phyloP scores from a whole-genome alignment of 2,888 invertebrate genomes.

The Leptinotarsa rubiginosa region DNA sequence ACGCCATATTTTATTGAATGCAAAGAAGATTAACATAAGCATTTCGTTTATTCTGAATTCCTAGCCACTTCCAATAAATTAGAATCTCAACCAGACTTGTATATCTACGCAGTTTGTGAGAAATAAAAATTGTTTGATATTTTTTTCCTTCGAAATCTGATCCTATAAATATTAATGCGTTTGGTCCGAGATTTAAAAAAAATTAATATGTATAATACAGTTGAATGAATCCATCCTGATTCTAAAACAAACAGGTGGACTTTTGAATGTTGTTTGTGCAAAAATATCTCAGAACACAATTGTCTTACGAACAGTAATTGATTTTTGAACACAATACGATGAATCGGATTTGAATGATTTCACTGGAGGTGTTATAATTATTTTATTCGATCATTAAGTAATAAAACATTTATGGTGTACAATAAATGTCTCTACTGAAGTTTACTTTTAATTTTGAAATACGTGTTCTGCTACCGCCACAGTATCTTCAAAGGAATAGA shows the following conservation, averaged over 20 bases:
- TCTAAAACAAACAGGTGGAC: neutral
- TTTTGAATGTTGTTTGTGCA: neutral
- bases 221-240: neutral
- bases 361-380: slow-evolving; percentile 23
- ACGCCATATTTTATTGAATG: neutral
- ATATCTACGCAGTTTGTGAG: slow-evolving; percentile 25
- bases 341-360: slow-evolving; percentile 14
- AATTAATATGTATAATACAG: neutral
- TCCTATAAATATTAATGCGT: slow-evolving; percentile 2
- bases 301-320: too few species aligned
- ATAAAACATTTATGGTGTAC: slow-evolving; percentile 36
- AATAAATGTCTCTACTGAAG: slow-evolving; percentile 28
- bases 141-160: slow-evolving; percentile 10
- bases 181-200: neutral
- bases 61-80: slow-evolving; percentile 39
- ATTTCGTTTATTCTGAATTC: slow-evolving; percentile 45
- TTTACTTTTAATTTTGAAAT: slow-evolving; percentile 26
- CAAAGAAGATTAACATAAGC: slow-evolving; percentile 44
- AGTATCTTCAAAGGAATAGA: slow-evolving; percentile 2
- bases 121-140: slow-evolving; percentile 23
- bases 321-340: neutral
- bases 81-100: slow-evolving; percentile 36
- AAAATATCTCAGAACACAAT: neutral
- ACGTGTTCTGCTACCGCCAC: slow-evolving; percentile 17
- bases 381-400: slow-evolving; percentile 37